These are phyloP conservation scores for Cyprinus carpio DNA, from an alignment of 2,113 vertebrate species.

Conservation along the genomic window DNA sequence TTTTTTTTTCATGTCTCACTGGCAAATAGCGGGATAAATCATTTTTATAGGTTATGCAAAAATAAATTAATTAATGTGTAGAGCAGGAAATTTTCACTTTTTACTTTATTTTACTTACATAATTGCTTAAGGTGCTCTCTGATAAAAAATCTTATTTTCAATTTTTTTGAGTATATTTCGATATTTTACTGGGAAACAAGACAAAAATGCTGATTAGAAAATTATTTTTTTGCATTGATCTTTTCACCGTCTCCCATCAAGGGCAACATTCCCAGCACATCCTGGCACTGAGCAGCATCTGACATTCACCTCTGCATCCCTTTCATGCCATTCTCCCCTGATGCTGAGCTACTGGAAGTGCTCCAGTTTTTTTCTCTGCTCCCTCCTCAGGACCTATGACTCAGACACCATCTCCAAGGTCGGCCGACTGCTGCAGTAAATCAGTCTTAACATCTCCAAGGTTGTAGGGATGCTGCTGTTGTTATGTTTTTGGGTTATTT, in stretches of 20 bases:
- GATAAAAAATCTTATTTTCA: not conserved
- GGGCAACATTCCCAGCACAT: not conserved
- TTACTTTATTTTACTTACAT: not conserved
- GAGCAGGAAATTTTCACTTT: not conserved
- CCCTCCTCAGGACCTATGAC: constrained; percentile 22
- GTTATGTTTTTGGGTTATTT: too few species aligned
- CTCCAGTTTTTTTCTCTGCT: not conserved
- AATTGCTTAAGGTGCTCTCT: not conserved
- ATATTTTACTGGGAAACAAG: not conserved
- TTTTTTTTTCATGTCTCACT: not conserved
- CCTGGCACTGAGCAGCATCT: not conserved
- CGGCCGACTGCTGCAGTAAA: not conserved
- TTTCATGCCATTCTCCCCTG: not conserved
- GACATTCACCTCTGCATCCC: constrained; percentile 10
- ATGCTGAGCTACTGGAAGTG: not conserved
- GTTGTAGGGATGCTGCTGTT: too few species aligned
- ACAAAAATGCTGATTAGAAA: not conserved
- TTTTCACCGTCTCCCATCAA: constrained; percentile 12
- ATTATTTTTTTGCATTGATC: not conserved
- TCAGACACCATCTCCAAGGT: constrained; percentile 22
- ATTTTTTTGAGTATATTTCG: not conserved
- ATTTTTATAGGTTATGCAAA: not conserved
- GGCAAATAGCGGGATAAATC: not conserved
- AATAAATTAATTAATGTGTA: not conserved
- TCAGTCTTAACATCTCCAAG: not conserved